Base-by-base conservation (phyloP, 2,797 vertebrate genomes). In the Gymnothorax reevesii region DNA sequence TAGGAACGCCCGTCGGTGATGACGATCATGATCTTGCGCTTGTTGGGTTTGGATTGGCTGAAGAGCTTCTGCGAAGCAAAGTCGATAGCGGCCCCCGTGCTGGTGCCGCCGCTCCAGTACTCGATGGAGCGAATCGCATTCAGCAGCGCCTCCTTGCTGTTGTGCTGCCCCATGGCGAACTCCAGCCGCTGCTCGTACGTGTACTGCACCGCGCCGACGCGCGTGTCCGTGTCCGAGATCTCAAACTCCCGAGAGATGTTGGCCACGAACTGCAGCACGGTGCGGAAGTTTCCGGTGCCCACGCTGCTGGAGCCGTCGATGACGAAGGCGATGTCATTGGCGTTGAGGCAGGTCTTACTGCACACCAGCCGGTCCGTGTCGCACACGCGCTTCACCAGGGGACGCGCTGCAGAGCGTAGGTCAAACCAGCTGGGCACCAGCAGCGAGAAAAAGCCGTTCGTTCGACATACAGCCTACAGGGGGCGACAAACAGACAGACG, bases 91-190 rank as follows among this genome's bases (percentile, higher is more conserved):
- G 98, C 98, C 0, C 99, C 99, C 0, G 99, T 99, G 93, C 98
- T 99, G 88, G 99, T 99, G 1, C 99, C 99, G 0, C 99, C 99
- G 0, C 98, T 99, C 99, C 99, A 99, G 92, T 99, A 99, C 87
- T 95, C 96, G 92, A 99, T 96, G 90, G 96, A 96, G 88, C 96
- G 98, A 91, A 99, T 97, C 83, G 99, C 98, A 0, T 94, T 97
- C 82, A 99, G 94, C 88, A 99, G 88, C 0, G 98, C 97, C 0
- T 96, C 92, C 93, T 99, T 99, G 2, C 94, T 95, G 94, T 94
- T 94, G 93, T 99, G 94, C 90, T 97, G 93, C 25, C 97, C 97
- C 0, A 99, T 98, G 86, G 96, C 96, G 42, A 99, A 99, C 95
- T 99, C 99, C 77, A 99, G 94, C 91, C 98, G 93, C 93, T 99